Evolutionary conservation across 2,797 vertebrate species (phyloP).

Genomic region (Cyclopterus lumpus): DNA sequence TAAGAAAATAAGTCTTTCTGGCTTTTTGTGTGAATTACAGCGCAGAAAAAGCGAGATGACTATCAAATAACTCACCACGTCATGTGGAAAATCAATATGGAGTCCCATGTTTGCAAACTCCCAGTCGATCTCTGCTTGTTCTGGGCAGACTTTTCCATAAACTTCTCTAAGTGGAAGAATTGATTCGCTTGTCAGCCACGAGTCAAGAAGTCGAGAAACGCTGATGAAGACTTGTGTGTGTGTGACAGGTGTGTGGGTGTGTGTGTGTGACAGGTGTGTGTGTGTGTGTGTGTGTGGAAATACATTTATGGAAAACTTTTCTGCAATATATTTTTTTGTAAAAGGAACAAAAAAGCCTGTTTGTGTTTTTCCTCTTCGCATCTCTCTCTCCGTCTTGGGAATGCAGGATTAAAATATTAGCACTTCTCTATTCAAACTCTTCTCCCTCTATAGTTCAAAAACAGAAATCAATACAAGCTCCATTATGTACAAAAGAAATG

Average conservation of each 20-base stretch:
- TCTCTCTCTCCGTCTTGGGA: slow-evolving; percentile 52
- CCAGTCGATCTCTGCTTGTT: slow-evolving; percentile 37
- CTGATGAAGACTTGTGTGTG: too few species aligned
- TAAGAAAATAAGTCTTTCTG: too few species aligned
- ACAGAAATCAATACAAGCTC: slow-evolving; percentile 69
- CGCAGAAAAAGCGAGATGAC: slow-evolving; percentile 34
- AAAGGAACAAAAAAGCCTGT: slow-evolving; percentile 43
- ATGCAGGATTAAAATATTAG: slow-evolving; percentile 74
- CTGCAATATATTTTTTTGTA: background rate
- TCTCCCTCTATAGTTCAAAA: slow-evolving; percentile 68
- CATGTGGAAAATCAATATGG: slow-evolving; percentile 55
- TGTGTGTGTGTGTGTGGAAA: background rate
- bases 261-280: too few species aligned
- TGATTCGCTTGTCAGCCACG: slow-evolving; percentile 54
- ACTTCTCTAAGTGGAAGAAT: slow-evolving; percentile 35
- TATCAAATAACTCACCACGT: slow-evolving; percentile 56
- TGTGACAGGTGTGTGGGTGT: too few species aligned
- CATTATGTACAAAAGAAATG: slow-evolving; percentile 60
- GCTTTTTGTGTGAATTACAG: slow-evolving; percentile 37
- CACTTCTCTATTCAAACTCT: slow-evolving; percentile 63
- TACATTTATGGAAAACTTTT: slow-evolving; percentile 19
- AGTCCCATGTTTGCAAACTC: slow-evolving; percentile 48
- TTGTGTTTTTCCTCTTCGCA: slow-evolving; percentile 54
- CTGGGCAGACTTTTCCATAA: slow-evolving; percentile 43
- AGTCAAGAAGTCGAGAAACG: too few species aligned